phyloP scores from a whole-genome alignment of 2,113 vertebrate genomes.

The Casuarius casuarius region DNA sequence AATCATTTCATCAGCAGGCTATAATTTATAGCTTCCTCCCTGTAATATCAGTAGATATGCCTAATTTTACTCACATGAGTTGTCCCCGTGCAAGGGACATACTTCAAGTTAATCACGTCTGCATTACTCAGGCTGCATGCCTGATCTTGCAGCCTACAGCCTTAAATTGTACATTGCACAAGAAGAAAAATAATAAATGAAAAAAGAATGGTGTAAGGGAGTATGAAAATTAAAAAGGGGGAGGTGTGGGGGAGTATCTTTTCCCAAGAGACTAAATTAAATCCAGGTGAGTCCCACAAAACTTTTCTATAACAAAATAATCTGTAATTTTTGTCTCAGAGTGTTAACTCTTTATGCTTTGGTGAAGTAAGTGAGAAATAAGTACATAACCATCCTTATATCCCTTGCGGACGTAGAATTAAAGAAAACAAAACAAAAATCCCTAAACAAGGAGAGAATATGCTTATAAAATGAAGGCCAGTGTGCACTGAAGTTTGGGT shows the following conservation, averaged over 20 bases:
- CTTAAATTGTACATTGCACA: neutral
- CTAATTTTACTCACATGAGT: slow-evolving; percentile 25
- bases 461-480: neutral
- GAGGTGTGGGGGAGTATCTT: neutral
- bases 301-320: neutral
- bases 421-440: neutral
- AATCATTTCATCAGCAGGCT: neutral
- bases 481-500: neutral
- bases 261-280: slow-evolving; percentile 11
- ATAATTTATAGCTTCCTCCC: slow-evolving; percentile 14
- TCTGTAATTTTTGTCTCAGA: neutral
- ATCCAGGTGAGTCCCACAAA: neutral
- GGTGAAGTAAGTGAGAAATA: neutral
- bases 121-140: neutral
- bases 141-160: neutral
- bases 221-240: slow-evolving; percentile 1
- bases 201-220: neutral
- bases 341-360: neutral
- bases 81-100: neutral
- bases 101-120: neutral
- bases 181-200: slow-evolving; percentile 12
- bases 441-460: neutral
- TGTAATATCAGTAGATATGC: neutral
- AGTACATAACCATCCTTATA: neutral
- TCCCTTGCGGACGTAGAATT: neutral